A percentile compares a stretch with the other conserved stretches of the same genome.
phyloP scores from a whole-genome alignment of 2,113 vertebrate genomes.

The Nycticebus coucang region DNA sequence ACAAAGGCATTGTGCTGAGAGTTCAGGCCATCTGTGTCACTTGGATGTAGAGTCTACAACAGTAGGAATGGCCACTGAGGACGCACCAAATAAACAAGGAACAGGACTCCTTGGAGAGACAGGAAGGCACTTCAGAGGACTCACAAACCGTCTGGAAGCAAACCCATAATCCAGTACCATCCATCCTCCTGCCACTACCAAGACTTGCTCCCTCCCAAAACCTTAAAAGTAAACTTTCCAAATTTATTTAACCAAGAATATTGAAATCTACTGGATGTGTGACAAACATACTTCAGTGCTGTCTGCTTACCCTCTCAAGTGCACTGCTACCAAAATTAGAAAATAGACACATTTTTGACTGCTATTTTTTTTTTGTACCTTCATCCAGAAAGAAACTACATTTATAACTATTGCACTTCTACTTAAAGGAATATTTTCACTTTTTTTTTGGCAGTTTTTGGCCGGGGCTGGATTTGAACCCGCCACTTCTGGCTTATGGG shows the following conservation, averaged over 20 bases:
- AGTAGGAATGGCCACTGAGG: neutral
- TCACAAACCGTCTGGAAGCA: neutral
- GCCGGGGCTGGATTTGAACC: too few species aligned
- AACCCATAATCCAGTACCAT: neutral
- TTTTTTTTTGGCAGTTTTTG: too few species aligned
- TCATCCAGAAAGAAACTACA: neutral
- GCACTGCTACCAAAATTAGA: neutral
- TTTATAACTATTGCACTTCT: neutral
- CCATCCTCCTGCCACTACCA: neutral
- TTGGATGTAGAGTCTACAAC: neutral
- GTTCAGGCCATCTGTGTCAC: neutral
- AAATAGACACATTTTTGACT: neutral
- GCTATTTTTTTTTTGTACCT: neutral
- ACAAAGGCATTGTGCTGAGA: neutral
- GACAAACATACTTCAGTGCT: neutral
- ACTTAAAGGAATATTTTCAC: neutral
- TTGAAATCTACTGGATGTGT: neutral
- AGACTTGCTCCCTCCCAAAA: neutral
- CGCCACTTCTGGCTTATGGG: too few species aligned
- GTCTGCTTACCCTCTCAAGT: neutral
- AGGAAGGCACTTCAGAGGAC: neutral
- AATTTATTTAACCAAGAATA: neutral
- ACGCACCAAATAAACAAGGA: neutral
- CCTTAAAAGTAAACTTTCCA: neutral
- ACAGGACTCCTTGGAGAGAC: neutral